These are phyloP conservation scores for Sphecodes monilicornis DNA, from an alignment of 2,888 invertebrate species.

Conservation along the genomic window DNA sequence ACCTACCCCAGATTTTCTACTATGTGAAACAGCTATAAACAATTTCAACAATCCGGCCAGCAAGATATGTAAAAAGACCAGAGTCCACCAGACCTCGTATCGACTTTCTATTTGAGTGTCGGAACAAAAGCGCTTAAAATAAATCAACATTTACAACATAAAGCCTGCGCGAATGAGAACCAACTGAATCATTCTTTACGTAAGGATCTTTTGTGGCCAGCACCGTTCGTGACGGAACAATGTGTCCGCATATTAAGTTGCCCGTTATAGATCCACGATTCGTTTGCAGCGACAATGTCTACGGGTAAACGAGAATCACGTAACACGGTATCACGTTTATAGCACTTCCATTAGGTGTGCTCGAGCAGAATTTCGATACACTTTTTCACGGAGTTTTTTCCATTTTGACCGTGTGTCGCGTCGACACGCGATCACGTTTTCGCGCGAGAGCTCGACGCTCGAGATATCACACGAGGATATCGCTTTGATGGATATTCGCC, in stretches of 20 bases:
- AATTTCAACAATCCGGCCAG: no score
- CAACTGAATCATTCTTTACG: conserved; percentile 5
- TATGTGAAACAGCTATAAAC: background rate
- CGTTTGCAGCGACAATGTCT: background rate
- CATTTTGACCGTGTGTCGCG: background rate
- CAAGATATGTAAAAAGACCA: no score
- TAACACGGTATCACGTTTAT: conserved; percentile 28
- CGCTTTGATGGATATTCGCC: conserved; percentile 31
- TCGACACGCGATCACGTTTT: conserved; percentile 35
- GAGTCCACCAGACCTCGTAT: background rate
- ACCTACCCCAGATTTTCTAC: background rate
- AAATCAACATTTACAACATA: conserved; percentile 1
- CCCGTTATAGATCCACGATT: conserved; percentile 1
- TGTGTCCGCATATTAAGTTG: conserved; percentile 8
- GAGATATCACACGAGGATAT: conserved; percentile 6
- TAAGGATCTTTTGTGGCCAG: background rate
- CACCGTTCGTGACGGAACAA: background rate
- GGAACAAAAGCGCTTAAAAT: conserved; percentile 10
- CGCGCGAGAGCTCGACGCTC: conserved; percentile 18
- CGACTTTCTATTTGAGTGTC: background rate
- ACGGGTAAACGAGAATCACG: background rate
- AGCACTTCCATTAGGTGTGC: background rate
- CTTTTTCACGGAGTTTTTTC: conserved; percentile 9
- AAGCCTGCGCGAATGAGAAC: conserved; percentile 1
- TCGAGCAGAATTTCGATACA: background rate